Percentiles rank a stretch among this genome's conserved stretches.
Evolutionary conservation across 37 sponge, comb jelly and placozoan genomes (phyloP).

Genomic region (Eunapius fragilis): DNA sequence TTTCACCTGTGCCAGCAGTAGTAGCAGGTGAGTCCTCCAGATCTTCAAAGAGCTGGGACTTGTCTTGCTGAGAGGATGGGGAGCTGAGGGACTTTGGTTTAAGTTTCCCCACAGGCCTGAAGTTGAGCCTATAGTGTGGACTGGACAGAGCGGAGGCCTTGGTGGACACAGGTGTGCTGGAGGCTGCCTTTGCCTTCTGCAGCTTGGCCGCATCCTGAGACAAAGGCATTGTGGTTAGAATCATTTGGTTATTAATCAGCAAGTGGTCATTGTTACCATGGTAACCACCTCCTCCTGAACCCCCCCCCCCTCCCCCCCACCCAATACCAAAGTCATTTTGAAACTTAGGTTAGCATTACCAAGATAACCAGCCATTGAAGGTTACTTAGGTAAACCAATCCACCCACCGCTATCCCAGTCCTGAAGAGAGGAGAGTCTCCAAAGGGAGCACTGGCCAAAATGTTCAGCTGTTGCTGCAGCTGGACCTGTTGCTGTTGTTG

Average conservation of each 20-base stretch:
- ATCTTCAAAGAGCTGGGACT: conserved; percentile 68
- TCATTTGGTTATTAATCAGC: no score
- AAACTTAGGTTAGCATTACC: no score
- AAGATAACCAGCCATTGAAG: no score
- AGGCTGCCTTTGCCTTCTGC: conserved; percentile 9
- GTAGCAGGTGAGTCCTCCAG: conserved; percentile 49
- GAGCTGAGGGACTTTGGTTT: conserved; percentile 53
- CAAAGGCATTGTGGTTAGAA: background rate
- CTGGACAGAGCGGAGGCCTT: conserved; percentile 31
- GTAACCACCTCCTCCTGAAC: no score
- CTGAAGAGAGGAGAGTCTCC: conserved; percentile 96
- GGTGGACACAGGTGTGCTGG: conserved; percentile 25
- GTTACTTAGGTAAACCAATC: no score
- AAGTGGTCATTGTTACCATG: no score
- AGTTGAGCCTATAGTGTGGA: conserved; percentile 79
- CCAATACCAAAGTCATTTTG: no score
- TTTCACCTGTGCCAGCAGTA: conserved; percentile 1
- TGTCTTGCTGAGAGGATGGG: conserved; percentile 43
- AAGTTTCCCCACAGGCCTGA: conserved; percentile 49
- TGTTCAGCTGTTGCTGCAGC: conserved; percentile 77
- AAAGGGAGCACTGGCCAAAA: conserved; percentile 78
- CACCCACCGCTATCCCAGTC: conserved; percentile 64
- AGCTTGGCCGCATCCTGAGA: conserved; percentile 55
- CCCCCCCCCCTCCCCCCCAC: no score
- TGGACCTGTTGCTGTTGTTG: conserved; percentile 64